Evolutionary conservation across 64 coral and sea anemone genomes (phyloP).

Genomic region (Dendrophyllia cribrosa): DNA sequence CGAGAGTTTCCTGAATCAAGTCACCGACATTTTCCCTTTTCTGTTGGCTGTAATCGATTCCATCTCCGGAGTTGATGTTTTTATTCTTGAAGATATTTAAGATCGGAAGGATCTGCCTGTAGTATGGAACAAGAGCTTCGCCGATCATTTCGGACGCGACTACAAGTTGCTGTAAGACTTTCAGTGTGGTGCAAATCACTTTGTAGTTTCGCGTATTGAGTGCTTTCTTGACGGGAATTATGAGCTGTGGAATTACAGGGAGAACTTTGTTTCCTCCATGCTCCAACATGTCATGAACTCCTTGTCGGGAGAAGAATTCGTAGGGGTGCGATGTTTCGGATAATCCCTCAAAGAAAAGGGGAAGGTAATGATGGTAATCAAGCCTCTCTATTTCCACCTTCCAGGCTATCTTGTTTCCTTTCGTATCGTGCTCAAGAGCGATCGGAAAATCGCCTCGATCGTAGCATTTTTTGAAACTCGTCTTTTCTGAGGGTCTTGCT

Average conservation of each 20-base stretch:
- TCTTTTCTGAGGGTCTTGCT: constrained; percentile 83
- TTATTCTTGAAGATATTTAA: constrained; percentile 98
- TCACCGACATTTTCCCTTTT: constrained; percentile 97
- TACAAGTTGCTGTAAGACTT: constrained; percentile 93
- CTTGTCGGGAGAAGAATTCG: constrained; percentile 98
- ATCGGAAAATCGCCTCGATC: constrained; percentile 99
- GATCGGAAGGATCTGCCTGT: constrained; percentile 96
- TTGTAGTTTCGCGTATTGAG: constrained; percentile 90
- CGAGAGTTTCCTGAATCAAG: constrained; percentile 97
- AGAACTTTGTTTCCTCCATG: constrained; percentile 96
- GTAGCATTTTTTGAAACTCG: constrained; percentile 97
- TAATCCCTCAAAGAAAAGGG: constrained; percentile 97
- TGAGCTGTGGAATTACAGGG: constrained; percentile 93
- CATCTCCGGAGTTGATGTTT: constrained; percentile 97
- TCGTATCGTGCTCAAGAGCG: constrained; percentile 98
- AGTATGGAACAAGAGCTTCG: constrained; percentile 97
- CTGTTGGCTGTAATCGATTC: constrained; percentile 99
- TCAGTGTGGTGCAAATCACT: constrained; percentile 96
- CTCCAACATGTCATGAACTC: constrained; percentile 99
- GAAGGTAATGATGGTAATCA: constrained; percentile 99
- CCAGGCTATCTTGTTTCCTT: constrained; percentile 99
- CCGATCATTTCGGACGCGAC: constrained; percentile 87
- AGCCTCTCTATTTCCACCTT: constrained; percentile 99
- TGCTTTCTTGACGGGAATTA: constrained; percentile 96
- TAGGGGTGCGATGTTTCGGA: constrained; percentile 95